Evolutionary conservation across 30 jellyfish, hydroid and myxozoan species (phyloP).

Genomic region (Aurelia coerulea): DNA sequence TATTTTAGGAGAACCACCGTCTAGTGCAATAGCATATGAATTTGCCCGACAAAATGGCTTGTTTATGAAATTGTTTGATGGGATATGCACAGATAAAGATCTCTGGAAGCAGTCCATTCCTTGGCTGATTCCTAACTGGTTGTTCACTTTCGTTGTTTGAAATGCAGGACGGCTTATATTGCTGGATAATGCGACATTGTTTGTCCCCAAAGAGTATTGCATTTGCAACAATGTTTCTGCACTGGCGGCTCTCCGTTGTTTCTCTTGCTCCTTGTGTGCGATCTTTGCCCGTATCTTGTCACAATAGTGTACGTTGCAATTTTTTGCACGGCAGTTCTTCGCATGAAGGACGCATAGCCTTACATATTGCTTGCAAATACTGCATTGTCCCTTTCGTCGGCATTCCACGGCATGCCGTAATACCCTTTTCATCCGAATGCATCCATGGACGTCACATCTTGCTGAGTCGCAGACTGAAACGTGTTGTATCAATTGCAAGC

Average conservation of each 20-base stretch:
- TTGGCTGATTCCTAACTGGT: neutral
- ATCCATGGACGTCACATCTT: conserved; percentile 41
- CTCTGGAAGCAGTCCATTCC: neutral
- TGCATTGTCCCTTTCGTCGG: conserved; percentile 41
- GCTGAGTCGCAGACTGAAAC: conserved; percentile 23
- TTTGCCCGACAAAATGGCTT: neutral
- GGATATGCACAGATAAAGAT: conserved; percentile 21
- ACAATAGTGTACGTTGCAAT: conserved; percentile 40
- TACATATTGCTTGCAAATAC: conserved; percentile 38
- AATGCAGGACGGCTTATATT: neutral
- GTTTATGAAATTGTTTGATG: neutral
- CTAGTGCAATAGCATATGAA: neutral
- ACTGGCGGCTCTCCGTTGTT: neutral
- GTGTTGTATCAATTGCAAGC: conserved; percentile 47
- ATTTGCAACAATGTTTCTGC: conserved; percentile 1
- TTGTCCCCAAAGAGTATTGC: neutral
- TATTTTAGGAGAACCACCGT: neutral
- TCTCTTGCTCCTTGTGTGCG: conserved; percentile 3
- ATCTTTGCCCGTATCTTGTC: conserved; percentile 27
- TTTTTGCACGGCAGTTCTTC: conserved; percentile 16
- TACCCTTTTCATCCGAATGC: conserved; percentile 23
- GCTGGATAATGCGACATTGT: neutral
- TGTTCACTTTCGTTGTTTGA: neutral
- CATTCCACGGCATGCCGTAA: conserved; percentile 44
- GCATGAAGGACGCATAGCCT: conserved; percentile 60